phyloP scores from a whole-genome alignment of 2,797 vertebrate genomes.

The Furcifer pardalis region DNA sequence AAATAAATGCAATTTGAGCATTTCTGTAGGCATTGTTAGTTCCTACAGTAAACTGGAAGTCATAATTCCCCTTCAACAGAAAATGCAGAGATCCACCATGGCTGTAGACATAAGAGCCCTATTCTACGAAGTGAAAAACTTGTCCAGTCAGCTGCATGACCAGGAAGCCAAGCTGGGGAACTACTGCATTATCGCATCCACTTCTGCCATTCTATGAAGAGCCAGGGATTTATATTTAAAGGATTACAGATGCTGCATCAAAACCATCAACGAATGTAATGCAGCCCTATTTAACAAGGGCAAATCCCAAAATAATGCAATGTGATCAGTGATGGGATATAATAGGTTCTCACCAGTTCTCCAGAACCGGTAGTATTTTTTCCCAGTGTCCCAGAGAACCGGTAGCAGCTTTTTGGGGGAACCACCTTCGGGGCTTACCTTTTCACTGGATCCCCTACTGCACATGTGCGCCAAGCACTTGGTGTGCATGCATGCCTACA shows the following conservation, averaged over 20 bases:
- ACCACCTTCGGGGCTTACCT: no score
- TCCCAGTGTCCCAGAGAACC: no score
- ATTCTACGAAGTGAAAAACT: background rate
- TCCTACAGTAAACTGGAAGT: constrained; percentile 47
- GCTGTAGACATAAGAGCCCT: background rate
- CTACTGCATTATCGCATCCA: background rate
- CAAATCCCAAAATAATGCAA: background rate
- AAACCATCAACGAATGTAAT: background rate
- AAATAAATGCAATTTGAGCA: background rate
- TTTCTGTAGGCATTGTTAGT: background rate
- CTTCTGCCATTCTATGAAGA: background rate
- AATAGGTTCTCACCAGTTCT: no score
- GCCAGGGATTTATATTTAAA: background rate
- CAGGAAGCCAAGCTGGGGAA: background rate
- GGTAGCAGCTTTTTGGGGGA: no score
- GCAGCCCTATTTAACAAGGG: background rate
- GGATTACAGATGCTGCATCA: background rate
- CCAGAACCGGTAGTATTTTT: no score
- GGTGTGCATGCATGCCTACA: no score
- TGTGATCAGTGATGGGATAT: no score
- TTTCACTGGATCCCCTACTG: no score
- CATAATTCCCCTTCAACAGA: constrained; percentile 28
- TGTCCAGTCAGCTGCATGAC: background rate
- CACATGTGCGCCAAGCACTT: no score
- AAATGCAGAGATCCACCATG: background rate